Base-by-base conservation (phyloP, 2,113 vertebrate genomes). In the Calidris pygmaea region DNA sequence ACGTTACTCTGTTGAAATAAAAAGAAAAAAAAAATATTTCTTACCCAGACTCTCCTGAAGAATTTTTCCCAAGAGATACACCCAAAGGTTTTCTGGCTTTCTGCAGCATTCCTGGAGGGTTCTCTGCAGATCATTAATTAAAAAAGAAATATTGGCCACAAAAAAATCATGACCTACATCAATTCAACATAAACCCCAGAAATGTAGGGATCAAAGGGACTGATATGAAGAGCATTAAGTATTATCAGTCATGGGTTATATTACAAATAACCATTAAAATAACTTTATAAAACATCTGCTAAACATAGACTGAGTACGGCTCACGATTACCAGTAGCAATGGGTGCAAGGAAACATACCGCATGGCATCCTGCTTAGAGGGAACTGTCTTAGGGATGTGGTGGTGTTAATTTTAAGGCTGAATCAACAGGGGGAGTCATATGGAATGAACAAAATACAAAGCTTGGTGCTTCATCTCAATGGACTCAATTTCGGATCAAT, bases 31-130 rank as follows among this genome's bases (percentile, higher is more conserved):
- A 63, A 20, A 12, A 17, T 5, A 34, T 68, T 81, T 59, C 94
- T 96, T 95, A 97, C 96, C 80, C 67, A 70, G 13, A 55, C 5
- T 85, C 41, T 73, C 48, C 85, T 43, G 66, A 55, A 71, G 37
- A 22, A 20, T 29, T 90, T 85, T 89, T 96, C 11, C 16, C 71
- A 81, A 53, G 18, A 10, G 66, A 37, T 47, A 47, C 10, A 24
- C 8, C 12, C 8, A 32, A 26, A 48, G 41, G 17, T 63, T 83
- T 92, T 92, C 47, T 59, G 55, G 6, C 21, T 90, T 93, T 95
- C 35, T 72, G 68, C 24, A 10, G 19, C 37, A 14, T 50, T 84
- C 77, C 77, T 78, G 34, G 6, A 76, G 78, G 43, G 3, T 7
- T 70, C 66, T 83, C 96, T 90, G 72, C 43, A 94, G 43, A 65